Evolutionary conservation across 2,888 invertebrate genomes (phyloP).

Genomic region (Crioceris asparagi): DNA sequence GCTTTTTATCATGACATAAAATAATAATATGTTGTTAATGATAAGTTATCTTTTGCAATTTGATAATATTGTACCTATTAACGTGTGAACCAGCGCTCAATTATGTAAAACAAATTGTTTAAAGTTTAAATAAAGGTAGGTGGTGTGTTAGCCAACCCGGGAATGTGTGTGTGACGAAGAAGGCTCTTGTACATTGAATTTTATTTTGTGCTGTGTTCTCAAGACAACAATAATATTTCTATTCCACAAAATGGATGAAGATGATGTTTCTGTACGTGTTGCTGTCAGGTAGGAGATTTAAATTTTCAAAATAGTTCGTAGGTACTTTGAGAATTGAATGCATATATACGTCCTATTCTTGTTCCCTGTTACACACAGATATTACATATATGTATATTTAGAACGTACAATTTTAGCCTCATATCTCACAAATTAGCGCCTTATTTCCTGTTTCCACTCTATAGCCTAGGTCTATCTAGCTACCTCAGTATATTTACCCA

Average conservation of each 20-base stretch:
- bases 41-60: too few relatives aligned
- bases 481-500: constrained; percentile 10
- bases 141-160: constrained; percentile 25
- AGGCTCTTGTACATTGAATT: constrained; percentile 11
- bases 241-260: constrained; percentile 43
- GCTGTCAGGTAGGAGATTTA: constrained; percentile 49
- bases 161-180: constrained; percentile 21
- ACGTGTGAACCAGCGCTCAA: constrained; percentile 18
- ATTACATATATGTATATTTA: constrained; percentile 16
- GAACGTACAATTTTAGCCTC: constrained; percentile 15
- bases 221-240: constrained; percentile 15
- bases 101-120: constrained; percentile 23
- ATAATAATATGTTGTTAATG: too few relatives aligned
- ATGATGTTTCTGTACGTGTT: constrained; percentile 58
- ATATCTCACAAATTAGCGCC: constrained; percentile 11
- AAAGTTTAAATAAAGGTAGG: constrained; percentile 28
- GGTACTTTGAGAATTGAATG: not conserved
- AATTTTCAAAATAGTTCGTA: too few relatives aligned
- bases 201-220: constrained; percentile 16
- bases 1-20: too few relatives aligned
- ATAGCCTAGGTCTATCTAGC: constrained; percentile 11
- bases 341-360: constrained; percentile 2
- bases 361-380: constrained; percentile 9
- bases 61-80: too few relatives aligned
- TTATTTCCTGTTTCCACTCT: constrained; percentile 13